Evolutionary conservation across 2,113 vertebrate species (phyloP), one percentile per base, ranked within the genome.

Genomic region (Pheucticus melanocephalus): DNA sequence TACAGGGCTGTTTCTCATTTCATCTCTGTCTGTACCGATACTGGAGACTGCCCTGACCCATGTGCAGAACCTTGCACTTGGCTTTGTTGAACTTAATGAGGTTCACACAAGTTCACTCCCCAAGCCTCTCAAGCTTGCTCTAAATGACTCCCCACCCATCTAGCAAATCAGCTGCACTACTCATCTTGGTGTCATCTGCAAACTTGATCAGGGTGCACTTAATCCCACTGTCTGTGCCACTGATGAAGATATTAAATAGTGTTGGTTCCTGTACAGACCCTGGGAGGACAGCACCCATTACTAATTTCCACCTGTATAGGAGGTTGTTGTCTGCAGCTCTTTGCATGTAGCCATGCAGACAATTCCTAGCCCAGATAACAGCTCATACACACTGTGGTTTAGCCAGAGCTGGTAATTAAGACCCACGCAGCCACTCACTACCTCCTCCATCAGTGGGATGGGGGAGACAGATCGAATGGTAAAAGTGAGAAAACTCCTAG

Each of bases 391-490:
- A 13, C 11, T 37, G 22, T 37, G 25, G 8, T 57, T n/a, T 37
- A 31, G 23, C 21, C 35, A 80, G 14, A 64, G 17, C 2, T 0
- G 0, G 10, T 9, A 54, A 31, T 64, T 48, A 15, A 56, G 16
- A 11, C 51, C 17, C 31, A 42, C 0, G 0, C 2, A 17, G 7
- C 9, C 31, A 31, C 3, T 27, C 2, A 11, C 15, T 42, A 7
- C 22, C 19, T 88, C 44, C 44, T 47, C 21, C 11, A 7, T 27
- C 12, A 28, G 10, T 65, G 18, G 27, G 18, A 7, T 6, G 8
- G 15, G 37, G 22, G 11, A 68, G 7, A 35, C 9, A 77, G 20
- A 10, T 51, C 31, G 15, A 51, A 59, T 1, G 0, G 22, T 37
- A 23, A 44, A 37, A 50, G 22, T 33, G 15, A 44, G 37, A 50